Evolutionary conservation across 1,140 invertebrate species (phyloP).

Genomic region (Euura saliciscinereae): DNA sequence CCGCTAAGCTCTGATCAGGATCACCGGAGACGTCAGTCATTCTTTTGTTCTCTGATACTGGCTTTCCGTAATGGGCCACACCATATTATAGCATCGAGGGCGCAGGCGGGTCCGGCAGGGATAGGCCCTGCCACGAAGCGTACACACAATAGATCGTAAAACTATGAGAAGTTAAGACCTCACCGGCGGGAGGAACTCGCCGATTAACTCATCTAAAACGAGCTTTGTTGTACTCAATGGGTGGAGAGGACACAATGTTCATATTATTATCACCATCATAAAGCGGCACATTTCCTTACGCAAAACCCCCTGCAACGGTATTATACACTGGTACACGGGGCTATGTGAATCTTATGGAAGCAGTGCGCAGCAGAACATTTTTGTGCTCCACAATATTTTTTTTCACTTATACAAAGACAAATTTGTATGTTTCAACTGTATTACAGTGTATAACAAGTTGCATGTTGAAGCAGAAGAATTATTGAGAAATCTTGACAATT

Average conservation of each 20-base stretch:
- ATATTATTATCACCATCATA: conserved; percentile 5
- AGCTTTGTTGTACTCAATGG: conserved; percentile 59
- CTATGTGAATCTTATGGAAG: too few species aligned
- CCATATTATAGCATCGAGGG: conserved; percentile 9
- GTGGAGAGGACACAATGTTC: conserved; percentile 39
- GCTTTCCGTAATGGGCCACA: conserved; percentile 31
- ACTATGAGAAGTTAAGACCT: conserved; percentile 34
- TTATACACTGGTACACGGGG: too few species aligned
- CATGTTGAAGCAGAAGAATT: too few species aligned
- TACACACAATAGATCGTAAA: conserved; percentile 47
- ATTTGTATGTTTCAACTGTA: too few species aligned
- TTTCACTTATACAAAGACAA: too few species aligned
- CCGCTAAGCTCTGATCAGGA: conserved; percentile 38
- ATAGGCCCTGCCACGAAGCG: too few species aligned
- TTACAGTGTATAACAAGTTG: too few species aligned
- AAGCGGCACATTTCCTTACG: neutral
- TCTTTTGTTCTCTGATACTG: conserved; percentile 50
- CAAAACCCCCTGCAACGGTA: neutral
- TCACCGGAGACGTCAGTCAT: conserved; percentile 52
- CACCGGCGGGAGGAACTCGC: conserved; percentile 53
- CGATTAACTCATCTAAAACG: conserved; percentile 60
- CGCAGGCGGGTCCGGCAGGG: too few species aligned
- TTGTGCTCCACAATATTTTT: too few species aligned
- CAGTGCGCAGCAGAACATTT: too few species aligned
- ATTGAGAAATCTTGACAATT: too few species aligned